Conservation (phyloP, 2,797 vertebrate genomes). For the Ceryle rudis region DNA sequence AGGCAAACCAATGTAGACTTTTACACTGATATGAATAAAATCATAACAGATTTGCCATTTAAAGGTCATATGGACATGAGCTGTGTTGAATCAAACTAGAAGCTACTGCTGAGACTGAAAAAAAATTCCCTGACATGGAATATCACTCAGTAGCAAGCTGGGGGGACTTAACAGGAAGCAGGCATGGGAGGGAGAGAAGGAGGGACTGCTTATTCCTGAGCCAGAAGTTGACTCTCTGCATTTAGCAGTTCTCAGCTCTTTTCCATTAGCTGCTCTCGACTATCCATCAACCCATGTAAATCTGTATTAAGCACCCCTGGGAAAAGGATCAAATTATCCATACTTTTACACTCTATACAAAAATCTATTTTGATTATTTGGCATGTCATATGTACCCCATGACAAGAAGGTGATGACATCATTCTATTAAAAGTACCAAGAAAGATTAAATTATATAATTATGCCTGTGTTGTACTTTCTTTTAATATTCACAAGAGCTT, state of each 20-base stretch:
- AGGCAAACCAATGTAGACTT: background rate
- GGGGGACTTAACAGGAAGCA: background rate
- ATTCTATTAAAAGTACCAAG: background rate
- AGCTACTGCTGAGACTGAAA: background rate
- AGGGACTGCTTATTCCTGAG: background rate
- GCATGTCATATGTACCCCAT: background rate
- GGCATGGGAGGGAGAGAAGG: background rate
- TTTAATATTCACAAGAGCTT: background rate
- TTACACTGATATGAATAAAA: slow-evolving; percentile 10
- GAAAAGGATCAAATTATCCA: background rate
- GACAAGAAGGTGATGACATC: background rate
- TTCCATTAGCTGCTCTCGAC: background rate
- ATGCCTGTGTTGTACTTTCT: background rate
- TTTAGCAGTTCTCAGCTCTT: background rate
- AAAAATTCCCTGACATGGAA: background rate
- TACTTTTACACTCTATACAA: background rate
- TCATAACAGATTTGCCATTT: slow-evolving; percentile 17
- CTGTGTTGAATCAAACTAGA: background rate
- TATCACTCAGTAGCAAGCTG: background rate
- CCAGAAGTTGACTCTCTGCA: fast-evolving
- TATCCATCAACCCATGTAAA: background rate
- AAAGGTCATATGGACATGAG: slow-evolving; percentile 14
- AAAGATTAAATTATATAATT: background rate
- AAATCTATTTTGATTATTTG: background rate
- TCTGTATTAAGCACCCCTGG: background rate